Conservation (phyloP, 1,140 invertebrate species). For the Drosophila hydei region DNA sequence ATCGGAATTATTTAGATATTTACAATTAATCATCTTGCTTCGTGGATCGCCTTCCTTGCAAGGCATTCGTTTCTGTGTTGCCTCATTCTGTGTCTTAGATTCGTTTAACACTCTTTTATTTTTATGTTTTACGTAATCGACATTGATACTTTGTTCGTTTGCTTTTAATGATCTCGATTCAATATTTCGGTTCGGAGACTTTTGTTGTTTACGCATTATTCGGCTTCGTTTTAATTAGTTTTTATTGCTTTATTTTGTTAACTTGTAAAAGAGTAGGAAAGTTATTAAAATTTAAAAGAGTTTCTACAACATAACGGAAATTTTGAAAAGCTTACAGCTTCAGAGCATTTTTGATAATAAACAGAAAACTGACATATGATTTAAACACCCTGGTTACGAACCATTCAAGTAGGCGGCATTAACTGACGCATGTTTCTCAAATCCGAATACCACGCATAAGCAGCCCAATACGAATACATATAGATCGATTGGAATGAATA, state of each 20-base stretch:
- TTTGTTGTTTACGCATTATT: constrained; percentile 8
- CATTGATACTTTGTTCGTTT: not conserved
- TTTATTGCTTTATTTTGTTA: no score
- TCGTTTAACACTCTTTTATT: no score
- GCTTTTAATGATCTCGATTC: not conserved
- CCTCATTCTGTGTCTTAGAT: no score
- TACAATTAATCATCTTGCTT: no score
- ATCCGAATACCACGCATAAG: no score
- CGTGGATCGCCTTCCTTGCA: no score
- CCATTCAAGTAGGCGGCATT: not conserved
- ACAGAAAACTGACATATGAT: not conserved
- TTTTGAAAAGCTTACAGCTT: not conserved
- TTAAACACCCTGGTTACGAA: not conserved
- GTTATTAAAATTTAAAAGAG: not conserved
- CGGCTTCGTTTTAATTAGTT: not conserved
- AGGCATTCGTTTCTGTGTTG: no score
- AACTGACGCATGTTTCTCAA: not conserved
- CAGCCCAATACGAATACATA: no score
- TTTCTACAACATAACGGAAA: not conserved
- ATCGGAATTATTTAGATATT: constrained; percentile 2
- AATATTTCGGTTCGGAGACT: not conserved
- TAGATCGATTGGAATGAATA: no score
- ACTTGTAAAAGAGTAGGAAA: not conserved
- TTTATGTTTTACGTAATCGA: no score
- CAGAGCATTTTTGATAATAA: not conserved